Base-by-base conservation (phyloP, 1,140 invertebrate genomes). In the Lasioglossum albipes region DNA sequence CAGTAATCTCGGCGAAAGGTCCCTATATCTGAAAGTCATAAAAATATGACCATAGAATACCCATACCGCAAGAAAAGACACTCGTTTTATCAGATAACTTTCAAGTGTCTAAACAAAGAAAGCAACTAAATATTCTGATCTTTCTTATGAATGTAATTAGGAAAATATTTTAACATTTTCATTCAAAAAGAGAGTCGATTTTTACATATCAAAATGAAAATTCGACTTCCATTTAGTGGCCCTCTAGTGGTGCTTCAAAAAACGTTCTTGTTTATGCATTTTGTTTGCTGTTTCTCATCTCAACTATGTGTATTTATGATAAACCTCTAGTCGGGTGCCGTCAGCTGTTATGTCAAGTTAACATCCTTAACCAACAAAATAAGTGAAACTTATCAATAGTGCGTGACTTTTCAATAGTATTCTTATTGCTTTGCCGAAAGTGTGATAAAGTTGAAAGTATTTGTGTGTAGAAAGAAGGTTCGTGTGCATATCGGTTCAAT, bases 331-430 rank as follows among this genome's bases (percentile, higher is more conserved):
- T 82, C 65, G 62, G 45, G 76, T 79, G 59, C 79, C 83, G 79
- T 88, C 87, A 88, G 87, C 87, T 88, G 87, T 88, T 88, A 75
- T 88, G 83, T 85, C 86, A 81, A 88, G 75, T 74, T 81, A 83
- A 85, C 75, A 65, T 87, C 61, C 81, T 85, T 88, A 87, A 88
- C 86, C 86, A 88, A 87, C 74, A 88, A 88, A 88, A 73, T 83
- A 80, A 61, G 68, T 59, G n/a, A 74, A 81, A 85, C 71, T 78
- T 61, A 71, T 27, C 54, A 62, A 49, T 61, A 79, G 57, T 69
- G 70, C 31, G 54, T 68, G n/a, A 75, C 42, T 16, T 59, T 59
- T 6, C 57, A 75, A 54, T 68, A 42, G 64, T 69, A 73, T 45
- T 36, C 49, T 10, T 68, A 54, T 69, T 75, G 27, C 45, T 59